phyloP scores from a whole-genome alignment of 2,113 vertebrate species.

The Trochalopteron elliotii region DNA sequence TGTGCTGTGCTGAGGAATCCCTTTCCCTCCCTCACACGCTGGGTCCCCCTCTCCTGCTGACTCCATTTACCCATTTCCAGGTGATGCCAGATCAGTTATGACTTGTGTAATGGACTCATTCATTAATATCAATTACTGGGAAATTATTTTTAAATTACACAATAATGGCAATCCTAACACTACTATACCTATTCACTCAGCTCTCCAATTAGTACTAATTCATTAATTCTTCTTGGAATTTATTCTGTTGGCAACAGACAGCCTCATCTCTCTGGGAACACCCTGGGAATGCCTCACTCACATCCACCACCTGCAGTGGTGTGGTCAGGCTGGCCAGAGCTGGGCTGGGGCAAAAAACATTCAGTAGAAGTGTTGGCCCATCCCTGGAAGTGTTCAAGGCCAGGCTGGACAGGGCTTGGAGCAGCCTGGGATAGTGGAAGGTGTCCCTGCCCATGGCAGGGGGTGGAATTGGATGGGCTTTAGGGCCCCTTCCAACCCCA shows the following conservation, averaged over 20 bases:
- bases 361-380: not conserved
- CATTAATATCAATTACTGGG: slow-evolving; percentile 43
- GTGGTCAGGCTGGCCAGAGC: not conserved
- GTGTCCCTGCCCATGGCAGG: not conserved
- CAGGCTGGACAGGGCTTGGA: not conserved
- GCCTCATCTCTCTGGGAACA: not conserved
- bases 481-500: not conserved
- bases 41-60: not conserved
- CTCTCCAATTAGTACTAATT: slow-evolving; percentile 26
- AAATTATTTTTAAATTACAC: slow-evolving; percentile 48
- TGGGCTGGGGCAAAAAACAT: not conserved
- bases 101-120: slow-evolving; percentile 15
- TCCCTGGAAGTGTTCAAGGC: not conserved
- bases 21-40: not conserved
- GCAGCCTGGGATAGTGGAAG: accelerated
- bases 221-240: slow-evolving; percentile 40
- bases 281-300: not conserved
- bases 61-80: not conserved
- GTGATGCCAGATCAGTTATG: slow-evolving; percentile 29
- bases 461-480: not conserved
- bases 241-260: slow-evolving; percentile 9
- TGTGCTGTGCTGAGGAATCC: not conserved
- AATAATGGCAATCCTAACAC: not conserved
- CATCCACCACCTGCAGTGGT: not conserved
- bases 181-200: slow-evolving; percentile 1